Base-by-base conservation (phyloP, 1,140 invertebrate species). In the Anadara kagoshimensis region DNA sequence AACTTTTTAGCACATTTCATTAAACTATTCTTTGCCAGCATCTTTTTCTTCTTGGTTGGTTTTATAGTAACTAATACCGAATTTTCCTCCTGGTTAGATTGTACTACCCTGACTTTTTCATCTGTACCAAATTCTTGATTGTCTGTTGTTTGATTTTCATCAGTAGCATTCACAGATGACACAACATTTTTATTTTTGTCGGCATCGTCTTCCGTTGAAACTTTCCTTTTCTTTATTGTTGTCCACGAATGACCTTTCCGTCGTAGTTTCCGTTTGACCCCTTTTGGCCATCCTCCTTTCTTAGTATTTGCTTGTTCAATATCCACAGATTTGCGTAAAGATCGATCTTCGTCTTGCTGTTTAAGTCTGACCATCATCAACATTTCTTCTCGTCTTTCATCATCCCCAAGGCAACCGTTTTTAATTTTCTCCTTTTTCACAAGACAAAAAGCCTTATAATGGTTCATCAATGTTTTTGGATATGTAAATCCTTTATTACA, bases 401-500 rank as follows among this genome's bases (percentile, higher is more conserved):
- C 76, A 11, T 67, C 67, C 1, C 68, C 71, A 14, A 85, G 45
- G 10, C 47, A 16, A 11, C 76, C 78, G 14, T 70, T 73, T 7
- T 67, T 58, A 24, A 69, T 29, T 24, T 73, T 73, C 8, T 82
- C 75, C n/a, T 80, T 78, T 53, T 79, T 78, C n/a, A 83, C 76
- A 18, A 66, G 53, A 76, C 84, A 85, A 53, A 85, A 80, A 47
- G 71, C 77, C 54, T 72, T 73, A 61, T 79, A 83, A 65, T 85
- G 84, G 51, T 82, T 81, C 54, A 75, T 76, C 5, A 85, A 65
- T 51, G 80, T 80, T 66, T 84, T 84, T 16, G 79, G 78, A 69
- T 83, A 85, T 16, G 78, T 82, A 66, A 85, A 85, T 10, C 73
- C 70, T 58, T 79, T 79, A 26, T 66, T 70, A 61, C 84, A 85